phyloP scores from a whole-genome alignment of 1,140 invertebrate species.

The Nixonia krombeini region DNA sequence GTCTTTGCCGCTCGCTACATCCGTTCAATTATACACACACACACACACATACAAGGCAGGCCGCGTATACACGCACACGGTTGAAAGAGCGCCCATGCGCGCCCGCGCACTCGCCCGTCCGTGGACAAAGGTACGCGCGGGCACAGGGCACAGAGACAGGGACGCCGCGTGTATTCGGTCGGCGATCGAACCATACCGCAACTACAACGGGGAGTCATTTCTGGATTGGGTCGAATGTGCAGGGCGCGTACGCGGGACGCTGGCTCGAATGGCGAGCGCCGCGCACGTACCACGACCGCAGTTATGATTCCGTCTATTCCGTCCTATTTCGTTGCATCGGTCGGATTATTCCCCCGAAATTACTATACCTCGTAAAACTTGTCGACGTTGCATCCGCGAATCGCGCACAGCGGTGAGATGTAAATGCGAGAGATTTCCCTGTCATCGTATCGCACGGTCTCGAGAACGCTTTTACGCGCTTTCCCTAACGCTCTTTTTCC shows the following conservation, averaged over 20 bases:
- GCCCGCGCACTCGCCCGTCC: not conserved
- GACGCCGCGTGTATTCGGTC: too few species aligned
- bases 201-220: conserved; percentile 13
- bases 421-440: conserved; percentile 35
- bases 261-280: conserved; percentile 9
- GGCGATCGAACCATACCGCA: conserved; percentile 30
- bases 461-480: conserved; percentile 36
- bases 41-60: too few species aligned
- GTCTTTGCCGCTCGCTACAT: conserved; percentile 32
- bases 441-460: conserved; percentile 28
- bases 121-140: too few species aligned
- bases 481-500: conserved; percentile 32
- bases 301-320: conserved; percentile 37
- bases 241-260: conserved; percentile 2
- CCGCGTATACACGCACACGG: too few species aligned
- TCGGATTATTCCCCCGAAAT: conserved; percentile 28
- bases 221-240: conserved; percentile 24
- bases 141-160: too few species aligned
- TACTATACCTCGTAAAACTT: conserved; percentile 39
- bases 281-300: conserved; percentile 27
- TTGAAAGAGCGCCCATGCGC: too few species aligned
- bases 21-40: conserved; percentile 31
- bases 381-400: conserved; percentile 24
- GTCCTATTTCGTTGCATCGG: conserved; percentile 10
- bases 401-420: conserved; percentile 8